Evolutionary conservation across 2,888 invertebrate species (phyloP).

Genomic region (Adelognathus sp.): DNA sequence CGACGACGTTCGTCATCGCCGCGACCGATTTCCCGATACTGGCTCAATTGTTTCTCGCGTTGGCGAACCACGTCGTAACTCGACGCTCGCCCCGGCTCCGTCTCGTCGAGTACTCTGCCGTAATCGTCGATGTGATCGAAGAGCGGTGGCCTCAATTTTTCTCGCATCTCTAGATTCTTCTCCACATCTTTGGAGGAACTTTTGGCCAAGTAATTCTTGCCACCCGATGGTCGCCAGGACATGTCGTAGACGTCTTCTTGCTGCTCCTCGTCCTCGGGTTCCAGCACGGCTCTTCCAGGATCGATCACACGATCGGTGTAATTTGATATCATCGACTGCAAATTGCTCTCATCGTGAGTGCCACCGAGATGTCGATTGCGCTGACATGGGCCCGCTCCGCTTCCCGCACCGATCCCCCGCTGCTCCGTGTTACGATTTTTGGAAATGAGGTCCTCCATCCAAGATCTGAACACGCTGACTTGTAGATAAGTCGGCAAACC

Average conservation of each 20-base stretch:
- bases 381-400: constrained; percentile 27
- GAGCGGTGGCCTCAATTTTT: constrained; percentile 15
- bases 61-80: constrained; percentile 51
- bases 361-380: constrained; percentile 15
- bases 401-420: constrained; percentile 26
- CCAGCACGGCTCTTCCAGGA: neutral
- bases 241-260: constrained; percentile 32
- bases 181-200: constrained; percentile 2
- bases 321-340: constrained; percentile 19
- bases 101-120: neutral
- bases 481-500: constrained; percentile 65
- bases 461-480: constrained; percentile 65
- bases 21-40: constrained; percentile 64
- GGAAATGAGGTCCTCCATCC: constrained; percentile 65
- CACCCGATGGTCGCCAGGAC: constrained; percentile 3
- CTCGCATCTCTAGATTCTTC: constrained; percentile 1
- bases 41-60: constrained; percentile 54
- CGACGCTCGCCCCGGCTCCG: neutral
- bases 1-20: neutral
- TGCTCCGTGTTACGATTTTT: constrained; percentile 45
- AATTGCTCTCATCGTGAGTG: constrained; percentile 13
- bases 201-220: neutral
- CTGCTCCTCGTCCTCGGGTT: neutral
- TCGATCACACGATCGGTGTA: constrained; percentile 10
- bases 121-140: constrained; percentile 50